A percentile compares a stretch with the other conserved stretches of the same genome.
phyloP scores from a whole-genome alignment of 2,113 vertebrate genomes.

The Bubo bubo region DNA sequence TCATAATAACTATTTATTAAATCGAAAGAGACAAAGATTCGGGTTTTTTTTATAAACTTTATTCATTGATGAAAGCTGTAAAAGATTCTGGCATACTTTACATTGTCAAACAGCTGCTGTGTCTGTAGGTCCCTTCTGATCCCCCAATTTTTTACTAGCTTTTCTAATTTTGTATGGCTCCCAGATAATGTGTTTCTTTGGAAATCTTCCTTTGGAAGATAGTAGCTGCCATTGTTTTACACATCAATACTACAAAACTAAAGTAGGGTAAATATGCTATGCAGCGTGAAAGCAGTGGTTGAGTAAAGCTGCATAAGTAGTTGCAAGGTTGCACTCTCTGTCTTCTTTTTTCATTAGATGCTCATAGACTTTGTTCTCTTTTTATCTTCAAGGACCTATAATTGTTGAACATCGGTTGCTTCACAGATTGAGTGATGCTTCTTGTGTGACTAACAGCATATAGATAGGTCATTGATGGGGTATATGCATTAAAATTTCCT shows the following conservation, averaged over 20 bases:
- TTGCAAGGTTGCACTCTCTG: not conserved
- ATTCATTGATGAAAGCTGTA: not conserved
- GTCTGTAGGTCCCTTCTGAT: not conserved
- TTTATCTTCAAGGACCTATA: not conserved
- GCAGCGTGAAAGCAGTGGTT: not conserved
- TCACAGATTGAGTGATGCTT: not conserved
- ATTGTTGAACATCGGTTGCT: not conserved
- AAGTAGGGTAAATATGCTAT: not conserved
- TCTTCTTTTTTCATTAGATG: not conserved
- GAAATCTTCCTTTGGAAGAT: not conserved
- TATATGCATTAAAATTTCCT: not conserved
- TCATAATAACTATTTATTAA: constrained; percentile 64
- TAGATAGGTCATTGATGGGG: not conserved
- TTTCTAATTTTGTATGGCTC: not conserved
- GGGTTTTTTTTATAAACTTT: constrained; percentile 24
- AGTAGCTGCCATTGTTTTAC: not conserved
- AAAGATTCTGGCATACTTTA: not conserved
- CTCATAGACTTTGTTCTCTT: not conserved
- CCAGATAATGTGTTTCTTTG: not conserved
- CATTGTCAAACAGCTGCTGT: not conserved
- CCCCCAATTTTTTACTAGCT: not conserved
- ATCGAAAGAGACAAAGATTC: constrained; percentile 13
- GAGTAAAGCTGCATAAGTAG: not conserved
- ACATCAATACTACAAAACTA: not conserved
- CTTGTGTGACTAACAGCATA: not conserved